Conservation (phyloP, 2,797 vertebrate species). For the Coracias cyanogaster region DNA sequence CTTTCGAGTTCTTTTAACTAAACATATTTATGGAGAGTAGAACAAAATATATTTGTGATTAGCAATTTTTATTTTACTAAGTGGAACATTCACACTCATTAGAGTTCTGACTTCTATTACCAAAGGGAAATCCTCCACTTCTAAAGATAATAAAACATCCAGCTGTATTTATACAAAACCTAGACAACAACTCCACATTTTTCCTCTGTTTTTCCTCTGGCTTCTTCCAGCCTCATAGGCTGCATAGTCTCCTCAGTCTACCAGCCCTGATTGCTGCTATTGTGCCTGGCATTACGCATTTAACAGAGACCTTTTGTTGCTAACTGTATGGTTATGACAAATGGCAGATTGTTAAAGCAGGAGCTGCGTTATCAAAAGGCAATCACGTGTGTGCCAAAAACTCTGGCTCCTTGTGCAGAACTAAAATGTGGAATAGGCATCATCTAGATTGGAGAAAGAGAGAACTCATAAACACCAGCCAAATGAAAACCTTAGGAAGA, state of each 20-base stretch:
- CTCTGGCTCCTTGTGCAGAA: neutral
- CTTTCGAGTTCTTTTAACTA: neutral
- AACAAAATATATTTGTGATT: neutral
- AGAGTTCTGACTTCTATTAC: neutral
- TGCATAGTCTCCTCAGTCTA: neutral
- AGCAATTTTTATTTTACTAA: neutral
- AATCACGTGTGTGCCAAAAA: neutral
- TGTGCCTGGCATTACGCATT: neutral
- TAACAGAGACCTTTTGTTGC: constrained; percentile 53
- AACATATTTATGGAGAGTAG: neutral
- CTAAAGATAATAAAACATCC: neutral
- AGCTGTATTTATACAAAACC: neutral
- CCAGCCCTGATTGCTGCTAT: neutral
- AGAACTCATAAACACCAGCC: neutral
- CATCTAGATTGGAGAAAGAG: neutral
- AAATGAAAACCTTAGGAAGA: neutral
- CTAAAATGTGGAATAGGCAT: neutral
- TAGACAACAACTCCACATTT: neutral
- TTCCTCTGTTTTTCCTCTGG: neutral
- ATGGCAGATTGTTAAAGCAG: constrained; percentile 39
- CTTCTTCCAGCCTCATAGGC: neutral
- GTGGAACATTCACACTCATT: neutral
- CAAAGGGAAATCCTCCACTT: neutral
- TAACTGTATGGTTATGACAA: neutral
- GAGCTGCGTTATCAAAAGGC: constrained; percentile 43